Evolutionary conservation across 2,888 invertebrate species (phyloP), one percentile per base, ranked within the genome.

Genomic region (Dichetophora obliterata): DNA sequence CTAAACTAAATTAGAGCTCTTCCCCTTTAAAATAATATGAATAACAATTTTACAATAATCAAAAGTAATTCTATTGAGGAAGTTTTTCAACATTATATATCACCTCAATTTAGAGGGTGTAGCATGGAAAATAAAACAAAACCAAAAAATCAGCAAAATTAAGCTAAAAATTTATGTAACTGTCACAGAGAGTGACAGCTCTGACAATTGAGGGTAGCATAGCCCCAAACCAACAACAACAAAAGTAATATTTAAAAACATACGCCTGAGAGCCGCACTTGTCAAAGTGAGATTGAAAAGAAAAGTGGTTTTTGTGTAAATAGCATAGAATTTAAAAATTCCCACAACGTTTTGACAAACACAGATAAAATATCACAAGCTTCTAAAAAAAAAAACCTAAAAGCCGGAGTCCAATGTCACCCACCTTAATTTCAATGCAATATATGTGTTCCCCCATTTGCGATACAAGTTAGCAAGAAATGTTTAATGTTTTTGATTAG

Each of bases 151-250:
- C 11, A 59, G 16, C 59, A 59, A 24, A 24, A 27, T 59, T 59
- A 24, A 59, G 59, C 59, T 59, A 24, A 59, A 19, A 11, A 27
- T 59, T 8, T 59, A 59, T 59, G 22, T 59, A 16, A 59, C 27
- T 59, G 59, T 59, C 59, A 59, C 14, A 59, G 6, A 43, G 43
- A 11, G 43, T 59, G 59, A 59, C 59, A 59, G 59, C 59, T 16
- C 11, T 22, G 57, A 6, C 57, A 57, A 27, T 57, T 57, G 22
- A 57, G 22, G 22, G 57, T 37, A 5, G 6, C 8, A 37, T 1
- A 5, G 8, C 8, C 37, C 1, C 5, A 37, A 57, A 57, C 22
- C n/a, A 57, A 27, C 24, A 59, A 14, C 43, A 43, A 43, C 43
- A 11, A 43, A 43, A 11, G 14, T 43, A 14, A 43, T 14, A 43